phyloP scores from a whole-genome alignment of 2,888 invertebrate species.

The Abrostola tripartita region DNA sequence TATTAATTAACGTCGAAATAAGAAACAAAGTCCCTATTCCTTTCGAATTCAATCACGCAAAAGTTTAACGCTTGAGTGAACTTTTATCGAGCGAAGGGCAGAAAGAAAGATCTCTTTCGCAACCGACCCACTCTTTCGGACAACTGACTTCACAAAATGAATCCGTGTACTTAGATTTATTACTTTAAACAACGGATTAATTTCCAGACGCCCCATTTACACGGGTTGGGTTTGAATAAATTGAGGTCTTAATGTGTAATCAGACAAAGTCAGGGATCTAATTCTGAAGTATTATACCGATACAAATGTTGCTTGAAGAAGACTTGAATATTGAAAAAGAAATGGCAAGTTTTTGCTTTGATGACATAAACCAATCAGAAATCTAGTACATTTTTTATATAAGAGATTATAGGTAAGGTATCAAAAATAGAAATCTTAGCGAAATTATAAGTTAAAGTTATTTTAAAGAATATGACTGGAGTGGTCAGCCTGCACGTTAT shows the following conservation, averaged over 20 bases:
- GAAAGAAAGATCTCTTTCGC: slow-evolving; percentile 50
- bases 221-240: slow-evolving; percentile 19
- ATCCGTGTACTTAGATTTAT: slow-evolving; percentile 39
- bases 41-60: slow-evolving; percentile 57
- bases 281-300: not conserved
- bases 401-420: no score
- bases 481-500: no score
- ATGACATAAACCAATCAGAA: no score
- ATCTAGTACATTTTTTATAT: no score
- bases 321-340: not conserved
- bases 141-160: slow-evolving; percentile 46
- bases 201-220: slow-evolving; percentile 29
- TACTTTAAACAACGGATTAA: slow-evolving; percentile 41
- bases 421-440: no score
- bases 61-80: slow-evolving; percentile 55
- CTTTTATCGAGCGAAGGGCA: slow-evolving; percentile 43
- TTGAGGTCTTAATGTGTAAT: slow-evolving; percentile 29
- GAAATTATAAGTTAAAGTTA: no score
- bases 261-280: not conserved
- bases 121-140: slow-evolving; percentile 44
- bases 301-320: not conserved
- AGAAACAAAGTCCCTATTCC: slow-evolving; percentile 32
- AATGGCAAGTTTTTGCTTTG: no score
- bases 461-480: no score
- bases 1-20: slow-evolving; percentile 26